Base-by-base conservation (phyloP, 2,888 invertebrate species). In the Dorcus hopei region DNA sequence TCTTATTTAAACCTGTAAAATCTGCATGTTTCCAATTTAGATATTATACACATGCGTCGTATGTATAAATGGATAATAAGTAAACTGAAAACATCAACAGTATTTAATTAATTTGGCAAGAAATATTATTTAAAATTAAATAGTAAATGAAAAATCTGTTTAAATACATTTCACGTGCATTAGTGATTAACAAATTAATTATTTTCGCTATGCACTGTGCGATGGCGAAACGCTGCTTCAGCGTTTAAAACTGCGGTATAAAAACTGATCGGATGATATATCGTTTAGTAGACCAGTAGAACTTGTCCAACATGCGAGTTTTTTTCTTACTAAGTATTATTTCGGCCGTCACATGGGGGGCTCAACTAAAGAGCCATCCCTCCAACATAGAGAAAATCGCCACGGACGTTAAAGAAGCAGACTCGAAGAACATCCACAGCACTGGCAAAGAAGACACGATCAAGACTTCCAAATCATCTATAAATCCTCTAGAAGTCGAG, bases 301-400 rank as follows among this genome's bases (percentile, higher is more conserved):
- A 61, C 43, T 45, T 57, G 61, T 54, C 26, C 26, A 33, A 33
- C 51, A 67, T 65, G 67, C 59, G 59, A 61, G 55, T 61, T 49
- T 61, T 63, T 43, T 47, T 53, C 33, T 58, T 61, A 11, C 33
- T 62, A 3, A 62, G 54, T 45, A 8, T 58, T 11, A 52, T 48
- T 8, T 39, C 61, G 42, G 52, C 52, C 43, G 41, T 50, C 11
- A 62, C 59, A 33, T 39, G 9, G 26, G 26, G 26, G 26, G 26
- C 26, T 7, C 26, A 33, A 33, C 26, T 3, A 33, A 5, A 33
- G 26, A 33, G 26, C 26, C 26, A 33, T 7, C 26, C 26, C 7
- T 33, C 26, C 6, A 33, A 33, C 26, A 33, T 33, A 7, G 26
- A 33, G 5, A 45, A 45, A 45, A 45, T 19, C 45, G 45, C 16